Conservation (phyloP, 2,888 invertebrate genomes). For the Tenthredo notha region DNA sequence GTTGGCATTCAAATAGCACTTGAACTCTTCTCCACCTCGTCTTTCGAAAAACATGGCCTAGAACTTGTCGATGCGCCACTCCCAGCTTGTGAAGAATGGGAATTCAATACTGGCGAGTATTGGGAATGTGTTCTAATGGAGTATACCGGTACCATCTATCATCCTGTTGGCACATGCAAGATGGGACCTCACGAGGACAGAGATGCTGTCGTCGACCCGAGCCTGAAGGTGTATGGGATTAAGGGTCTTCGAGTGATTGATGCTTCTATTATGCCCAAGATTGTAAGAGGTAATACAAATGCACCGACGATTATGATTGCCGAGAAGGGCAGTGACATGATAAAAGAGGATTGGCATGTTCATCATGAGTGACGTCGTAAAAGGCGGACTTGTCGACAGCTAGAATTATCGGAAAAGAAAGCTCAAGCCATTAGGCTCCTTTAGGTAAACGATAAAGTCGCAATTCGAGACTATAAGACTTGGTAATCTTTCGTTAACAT, state of each 20-base stretch:
- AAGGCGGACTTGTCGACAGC: slow-evolving; percentile 21
- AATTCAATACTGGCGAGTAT: slow-evolving; percentile 84
- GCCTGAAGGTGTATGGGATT: slow-evolving; percentile 83
- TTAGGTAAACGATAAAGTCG: background rate
- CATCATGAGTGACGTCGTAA: slow-evolving; percentile 40
- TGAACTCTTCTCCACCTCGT: slow-evolving; percentile 82
- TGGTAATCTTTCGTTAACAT: background rate
- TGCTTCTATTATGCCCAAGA: slow-evolving; percentile 84
- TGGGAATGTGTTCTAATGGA: slow-evolving; percentile 84
- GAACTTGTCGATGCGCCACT: slow-evolving; percentile 81
- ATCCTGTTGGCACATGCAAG: slow-evolving; percentile 86
- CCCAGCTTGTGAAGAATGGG: slow-evolving; percentile 80
- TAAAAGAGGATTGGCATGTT: slow-evolving; percentile 71
- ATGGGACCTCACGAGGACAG: slow-evolving; percentile 84
- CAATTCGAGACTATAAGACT: background rate
- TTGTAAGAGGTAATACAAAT: slow-evolving; percentile 80
- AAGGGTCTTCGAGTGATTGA: slow-evolving; percentile 84
- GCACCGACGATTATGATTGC: slow-evolving; percentile 81
- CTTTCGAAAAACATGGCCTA: slow-evolving; percentile 82
- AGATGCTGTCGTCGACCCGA: slow-evolving; percentile 84
- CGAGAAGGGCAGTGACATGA: slow-evolving; percentile 79
- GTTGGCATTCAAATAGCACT: slow-evolving; percentile 82
- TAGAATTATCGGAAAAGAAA: slow-evolving; percentile 56
- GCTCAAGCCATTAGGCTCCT: background rate
- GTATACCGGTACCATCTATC: slow-evolving; percentile 86